Base-by-base conservation (phyloP, 2,888 invertebrate species). In the Drosophila melanocephala region DNA sequence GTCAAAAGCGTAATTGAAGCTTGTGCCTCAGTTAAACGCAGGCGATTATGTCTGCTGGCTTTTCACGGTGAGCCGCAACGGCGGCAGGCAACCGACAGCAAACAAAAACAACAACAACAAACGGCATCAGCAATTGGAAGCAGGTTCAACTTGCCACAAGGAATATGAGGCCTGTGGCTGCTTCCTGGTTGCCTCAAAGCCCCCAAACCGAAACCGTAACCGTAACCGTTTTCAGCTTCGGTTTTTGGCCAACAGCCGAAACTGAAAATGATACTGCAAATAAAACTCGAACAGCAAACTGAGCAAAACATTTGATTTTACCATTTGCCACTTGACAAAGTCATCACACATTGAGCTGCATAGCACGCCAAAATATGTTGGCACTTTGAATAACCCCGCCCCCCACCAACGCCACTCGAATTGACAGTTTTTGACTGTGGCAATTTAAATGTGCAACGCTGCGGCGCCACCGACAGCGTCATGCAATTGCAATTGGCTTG, bases 1-100 rank as follows among this genome's bases (percentile, higher is more conserved):
- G 84, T 77, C 79, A 84, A 78, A 83, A 84, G 75, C 82, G 85
- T 88, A 87, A 88, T 87, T 88, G 88, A 88, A 82, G 85, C 84
- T 77, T 78, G 77, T 77, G 88, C 77, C 82, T 66, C 77, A 85
- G 84, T 77, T 87, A 87, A 87, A 85, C 74, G 87, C 75, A 58
- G 76, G 75, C 83, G 84, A 88, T 88, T 87, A 87, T 87, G 86
- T 84, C 85, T 76, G 70, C 71, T 81, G 83, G 83, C 64, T 77
- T 73, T 83, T 78, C 82, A 82, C 77, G 81, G 79, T 65, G 68
- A 67, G 80, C 67, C 60, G 59, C 76, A 37, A 30, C 64, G 28
- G 70, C 56, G 51, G 30, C 74, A 66, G 73, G 62, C 74, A 59
- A 57, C 51, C 30, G 50, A 26, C 74, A 55, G 10, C 22, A 62